Base-by-base conservation (phyloP, 2,888 invertebrate species). In the Brachypterus glaber region DNA sequence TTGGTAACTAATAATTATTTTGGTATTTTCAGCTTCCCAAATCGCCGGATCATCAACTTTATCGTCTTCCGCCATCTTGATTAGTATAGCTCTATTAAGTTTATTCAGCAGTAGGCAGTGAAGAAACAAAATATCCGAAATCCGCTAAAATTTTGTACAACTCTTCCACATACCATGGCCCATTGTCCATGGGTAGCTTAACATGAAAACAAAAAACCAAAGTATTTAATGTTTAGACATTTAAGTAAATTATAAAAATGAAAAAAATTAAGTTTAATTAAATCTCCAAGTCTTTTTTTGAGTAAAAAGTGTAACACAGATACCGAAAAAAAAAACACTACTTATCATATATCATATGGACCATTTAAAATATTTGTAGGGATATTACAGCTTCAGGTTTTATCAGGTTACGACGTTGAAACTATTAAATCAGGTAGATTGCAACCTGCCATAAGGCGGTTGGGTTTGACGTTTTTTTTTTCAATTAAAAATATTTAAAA, bases 161-260 rank as follows among this genome's bases (percentile, higher is more conserved):
- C 34, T 43, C 54, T 55, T 53, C 56, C 54, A 52, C 48, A 47
- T 52, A 56, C 52, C n/a, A n/a, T n/a, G n/a, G n/a, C n/a, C n/a
- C n/a, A n/a, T n/a, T n/a, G n/a, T n/a, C n/a, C n/a, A 53, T 45
- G 55, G 55, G 58, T 58, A 58, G 57, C 57, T 58, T 60, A 53
- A 55, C 49, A 35, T 45, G 18, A 45, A 46, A 49, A 25, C 40
- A 40, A 44, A 48, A 51, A 54, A 55, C 56, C 56, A 56, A 56
- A 56, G 56, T 56, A 56, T 56, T 47, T 44, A 45, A 36, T 42
- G 37, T 43, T 43, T 48, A 48, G 48, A n/a, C n/a, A n/a, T 39
- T 35, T 39, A 45, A 43, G 44, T 44, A 45, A 45, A 45, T 46
- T 46, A 44, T 46, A n/a, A n/a, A n/a, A n/a, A n/a, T n/a, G n/a